These are phyloP conservation scores for Procapra przewalskii DNA, from an alignment of 2,113 vertebrate genomes.

Conservation along the genomic window DNA sequence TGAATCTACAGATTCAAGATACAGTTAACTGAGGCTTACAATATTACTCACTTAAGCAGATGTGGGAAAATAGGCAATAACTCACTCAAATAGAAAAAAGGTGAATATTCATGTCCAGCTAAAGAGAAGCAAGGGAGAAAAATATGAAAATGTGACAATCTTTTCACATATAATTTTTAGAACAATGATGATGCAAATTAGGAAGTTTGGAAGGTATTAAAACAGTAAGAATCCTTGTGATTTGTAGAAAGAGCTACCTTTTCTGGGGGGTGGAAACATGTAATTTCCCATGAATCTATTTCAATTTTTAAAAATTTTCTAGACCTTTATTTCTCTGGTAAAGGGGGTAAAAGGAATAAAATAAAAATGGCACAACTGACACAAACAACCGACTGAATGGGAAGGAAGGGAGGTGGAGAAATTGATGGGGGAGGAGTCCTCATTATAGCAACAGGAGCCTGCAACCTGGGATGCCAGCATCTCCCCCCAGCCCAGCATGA, in stretches of 20 bases:
- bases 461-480: neutral
- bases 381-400: neutral
- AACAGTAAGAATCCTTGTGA: neutral
- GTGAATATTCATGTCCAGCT: conserved; percentile 11
- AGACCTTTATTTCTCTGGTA: conserved; percentile 68
- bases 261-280: neutral
- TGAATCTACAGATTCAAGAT: conserved; percentile 26
- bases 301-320: conserved; percentile 3
- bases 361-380: conserved; percentile 67
- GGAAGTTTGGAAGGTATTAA: neutral
- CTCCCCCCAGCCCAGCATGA: neutral
- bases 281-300: neutral
- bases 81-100: conserved; percentile 9
- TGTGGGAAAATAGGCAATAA: neutral
- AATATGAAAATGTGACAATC: neutral
- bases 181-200: neutral
- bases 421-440: neutral
- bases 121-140: neutral
- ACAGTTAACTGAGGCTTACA: neutral
- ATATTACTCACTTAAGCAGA: conserved; percentile 25
- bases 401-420: neutral
- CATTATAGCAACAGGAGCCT: neutral
- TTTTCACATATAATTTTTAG: neutral
- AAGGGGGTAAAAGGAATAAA: conserved; percentile 51
- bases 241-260: neutral